Evolutionary conservation across 35 echinoderm and acorn worm genomes (phyloP), one percentile per base, ranked within the genome.

Genomic region (Holothuria glaberrima): DNA sequence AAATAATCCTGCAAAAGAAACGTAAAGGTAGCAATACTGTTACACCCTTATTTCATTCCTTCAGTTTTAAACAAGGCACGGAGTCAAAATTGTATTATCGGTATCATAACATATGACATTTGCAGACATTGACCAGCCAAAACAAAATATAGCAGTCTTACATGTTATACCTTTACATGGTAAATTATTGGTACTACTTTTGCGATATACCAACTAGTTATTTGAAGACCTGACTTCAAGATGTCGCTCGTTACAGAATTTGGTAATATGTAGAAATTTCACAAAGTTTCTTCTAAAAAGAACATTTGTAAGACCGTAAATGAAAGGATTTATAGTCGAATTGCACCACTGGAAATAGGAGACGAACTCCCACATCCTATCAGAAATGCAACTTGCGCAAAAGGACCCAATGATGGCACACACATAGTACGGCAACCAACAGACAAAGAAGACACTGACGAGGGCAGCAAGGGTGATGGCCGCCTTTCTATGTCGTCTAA

Each of bases 291-390:
- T 81, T 21, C 73, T 28, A 82, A 90, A 90, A 30, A 54, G 89
- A 12, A 66, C 22, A 66, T 90, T 90, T 6, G 89, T 90, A 12
- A 90, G 29, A 24, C 29, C 89, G 46, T 90, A 90, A 17, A 90
- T 50, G 45, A 90, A 82, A 19, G 89, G 89, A 64, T 90, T 90
- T 0, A 90, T 76, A 19, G 89, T 48, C 18, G 89, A 79, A 27
- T 90, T 90, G 41, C 56, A 79, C 89, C 89, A 90, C 60, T 79
- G 89, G 21, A 79, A 80, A 31, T 90, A 90, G 31, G 71, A 35
- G 12, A 79, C 74, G 5, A 82, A 22, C 52, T 90, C 89, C 89
- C 89, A 90, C 5, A 48, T 21, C 19, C 36, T 38, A 0, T 76
- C 71, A 16, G 20, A 28, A 18, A 74, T 59, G 52, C 71, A 90